Conservation (phyloP, 2,113 vertebrate species). For the Paramormyrops kingsleyae region DNA sequence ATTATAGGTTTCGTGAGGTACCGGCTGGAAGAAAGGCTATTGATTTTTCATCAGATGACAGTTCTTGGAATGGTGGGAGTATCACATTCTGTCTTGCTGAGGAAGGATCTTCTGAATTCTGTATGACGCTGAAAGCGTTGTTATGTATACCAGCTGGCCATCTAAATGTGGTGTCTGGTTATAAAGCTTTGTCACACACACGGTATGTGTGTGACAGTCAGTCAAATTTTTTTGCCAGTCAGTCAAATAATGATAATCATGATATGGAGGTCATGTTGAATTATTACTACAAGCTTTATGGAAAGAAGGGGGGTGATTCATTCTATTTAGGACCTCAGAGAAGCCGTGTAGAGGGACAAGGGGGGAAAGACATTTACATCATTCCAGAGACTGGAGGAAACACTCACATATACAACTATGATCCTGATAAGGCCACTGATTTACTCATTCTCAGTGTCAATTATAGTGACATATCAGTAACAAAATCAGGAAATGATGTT, state of each 20-base stretch:
- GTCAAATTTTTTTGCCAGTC: not conserved
- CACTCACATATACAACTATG: not conserved
- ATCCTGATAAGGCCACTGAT: not conserved
- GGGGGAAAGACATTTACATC: not conserved
- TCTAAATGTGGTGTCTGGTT: not conserved
- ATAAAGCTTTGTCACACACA: not conserved
- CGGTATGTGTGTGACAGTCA: too few species aligned
- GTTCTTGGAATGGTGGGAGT: not conserved
- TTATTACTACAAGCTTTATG: not conserved
- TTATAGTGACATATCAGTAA: slow-evolving; percentile 38
- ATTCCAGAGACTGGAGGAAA: not conserved
- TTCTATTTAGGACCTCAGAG: not conserved
- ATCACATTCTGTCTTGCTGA: not conserved
- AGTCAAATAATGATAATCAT: not conserved
- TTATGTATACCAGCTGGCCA: not conserved
- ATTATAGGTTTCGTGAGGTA: not conserved
- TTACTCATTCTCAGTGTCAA: slow-evolving; percentile 29
- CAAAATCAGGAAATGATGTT: slow-evolving; percentile 27
- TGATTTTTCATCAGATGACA: not conserved
- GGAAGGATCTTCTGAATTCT: not conserved
- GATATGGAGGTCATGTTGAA: not conserved
- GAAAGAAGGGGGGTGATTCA: not conserved
- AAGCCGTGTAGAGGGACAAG: not conserved
- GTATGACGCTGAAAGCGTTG: not conserved
- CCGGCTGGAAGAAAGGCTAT: not conserved